These are phyloP conservation scores for Catharus bicknelli DNA, from an alignment of 2,113 vertebrate species.

Conservation along the genomic window DNA sequence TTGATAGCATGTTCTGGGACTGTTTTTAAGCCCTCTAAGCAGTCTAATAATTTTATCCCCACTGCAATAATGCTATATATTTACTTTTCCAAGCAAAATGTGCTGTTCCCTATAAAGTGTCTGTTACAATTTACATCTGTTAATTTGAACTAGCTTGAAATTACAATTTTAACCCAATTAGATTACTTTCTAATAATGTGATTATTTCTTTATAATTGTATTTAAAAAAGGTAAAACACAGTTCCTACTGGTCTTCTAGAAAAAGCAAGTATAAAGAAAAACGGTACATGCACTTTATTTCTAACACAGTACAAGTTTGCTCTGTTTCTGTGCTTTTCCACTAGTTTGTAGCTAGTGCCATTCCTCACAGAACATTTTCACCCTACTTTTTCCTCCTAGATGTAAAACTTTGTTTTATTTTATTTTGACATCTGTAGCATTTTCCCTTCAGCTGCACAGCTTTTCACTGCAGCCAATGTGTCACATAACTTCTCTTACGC, in stretches of 20 bases:
- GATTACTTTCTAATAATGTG: conserved; percentile 10
- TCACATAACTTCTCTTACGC: conserved; percentile 58
- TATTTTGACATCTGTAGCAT: conserved; percentile 17
- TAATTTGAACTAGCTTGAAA: conserved; percentile 11
- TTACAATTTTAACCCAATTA: not conserved
- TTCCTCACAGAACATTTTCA: not conserved
- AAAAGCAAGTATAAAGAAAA: not conserved
- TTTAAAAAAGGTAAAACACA: not conserved
- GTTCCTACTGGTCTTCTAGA: not conserved
- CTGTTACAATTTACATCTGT: not conserved
- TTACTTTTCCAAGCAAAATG: conserved; percentile 16
- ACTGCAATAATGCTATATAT: not conserved
- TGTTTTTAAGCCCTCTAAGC: not conserved
- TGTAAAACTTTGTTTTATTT: not conserved
- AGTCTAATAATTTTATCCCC: not conserved
- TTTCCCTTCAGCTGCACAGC: conserved; percentile 4
- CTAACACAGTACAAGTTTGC: not conserved
- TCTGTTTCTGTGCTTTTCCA: not conserved
- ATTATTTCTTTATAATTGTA: conserved; percentile 4
- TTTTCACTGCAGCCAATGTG: conserved; percentile 18
- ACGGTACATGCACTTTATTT: not conserved
- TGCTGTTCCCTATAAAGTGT: not conserved
- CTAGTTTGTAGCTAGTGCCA: not conserved
- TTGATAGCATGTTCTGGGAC: conserved; percentile 1
- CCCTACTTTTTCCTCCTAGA: not conserved